phyloP scores from a whole-genome alignment of 1,140 invertebrate species.

The Zaprionus nigranus region DNA sequence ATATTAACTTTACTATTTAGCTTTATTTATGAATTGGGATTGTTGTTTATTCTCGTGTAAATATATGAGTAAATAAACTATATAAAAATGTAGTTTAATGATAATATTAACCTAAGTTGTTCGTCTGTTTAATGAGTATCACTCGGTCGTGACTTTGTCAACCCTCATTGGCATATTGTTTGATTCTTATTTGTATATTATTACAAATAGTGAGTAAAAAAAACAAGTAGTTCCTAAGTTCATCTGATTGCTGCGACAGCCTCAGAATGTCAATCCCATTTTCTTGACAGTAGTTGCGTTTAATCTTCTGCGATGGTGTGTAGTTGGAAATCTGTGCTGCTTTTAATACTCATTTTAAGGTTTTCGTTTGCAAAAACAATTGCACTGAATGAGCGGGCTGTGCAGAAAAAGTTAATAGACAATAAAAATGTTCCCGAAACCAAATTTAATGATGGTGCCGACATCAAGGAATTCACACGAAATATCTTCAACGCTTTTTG shows the following conservation, averaged over 20 bases:
- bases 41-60: not conserved
- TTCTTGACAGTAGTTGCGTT: conserved; percentile 35
- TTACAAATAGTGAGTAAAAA: conserved; percentile 1
- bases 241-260: conserved; percentile 18
- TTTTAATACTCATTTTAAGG: conserved; percentile 17
- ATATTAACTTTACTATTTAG: not conserved
- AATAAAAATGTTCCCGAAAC: not conserved
- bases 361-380: conserved; percentile 21
- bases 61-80: not conserved
- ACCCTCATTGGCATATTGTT: not conserved
- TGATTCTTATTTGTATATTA: conserved; percentile 23
- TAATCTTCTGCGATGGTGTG: conserved; percentile 47
- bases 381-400: not conserved
- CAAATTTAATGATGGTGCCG: not conserved
- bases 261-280: conserved; percentile 10
- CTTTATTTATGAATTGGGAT: not conserved
- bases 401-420: not conserved
- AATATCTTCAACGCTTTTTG: conserved; percentile 23
- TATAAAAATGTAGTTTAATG: not conserved
- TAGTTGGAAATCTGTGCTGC: conserved; percentile 24
- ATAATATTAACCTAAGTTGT: not conserved
- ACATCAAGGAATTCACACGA: not conserved
- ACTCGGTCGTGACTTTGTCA: not conserved
- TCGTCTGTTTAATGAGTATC: not conserved
- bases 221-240: conserved; percentile 5